Evolutionary conservation across 2,797 vertebrate genomes (phyloP), one percentile per base, ranked within the genome.

Genomic region (Phalloptychus januarius): DNA sequence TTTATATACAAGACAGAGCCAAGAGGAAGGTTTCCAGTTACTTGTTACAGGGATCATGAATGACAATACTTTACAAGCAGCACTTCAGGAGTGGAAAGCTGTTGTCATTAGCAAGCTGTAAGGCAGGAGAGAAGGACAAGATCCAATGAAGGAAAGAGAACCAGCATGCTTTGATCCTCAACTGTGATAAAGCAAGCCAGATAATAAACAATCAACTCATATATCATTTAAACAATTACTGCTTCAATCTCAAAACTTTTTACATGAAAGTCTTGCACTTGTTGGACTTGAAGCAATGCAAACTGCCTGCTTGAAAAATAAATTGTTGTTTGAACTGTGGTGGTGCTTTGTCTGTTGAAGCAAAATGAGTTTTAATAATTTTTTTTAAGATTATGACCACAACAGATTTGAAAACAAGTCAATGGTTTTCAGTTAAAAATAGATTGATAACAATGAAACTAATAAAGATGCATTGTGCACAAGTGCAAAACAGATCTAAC

Each of bases 1-100:
- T 90, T 91, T 94, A 95, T 95, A 84, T 94, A 94, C 94, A 95
- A 94, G 93, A 95, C 92, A 92, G 88, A 93, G 86, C 92, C 89
- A 80, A 92, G 89, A 93, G 89, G 91, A 87, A 89, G 87, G 90
- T 87, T 92, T 89, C 87, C 90, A 91, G 88, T 88, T 90, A 93
- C 85, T 93, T 86, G 85, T 88, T 91, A 92, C 83, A 84, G 86
- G 91, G 92, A 88, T 92, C 86, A 87, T 92, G 89, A 82, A 91
- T 87, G 91, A 92, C 91, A 87, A 90, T 93, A 92, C 87, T 94
- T 92, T 93, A 94, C 92, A 94, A 93, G 92, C 88, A 92, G 93
- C 92, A 93, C 92, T 93, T 92, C n/a, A 36, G 79, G 88, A 82
- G 78, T 69, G 76, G 84, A 61, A 46, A 56, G 87, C 89, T 91